Evolutionary conservation across 2,113 vertebrate genomes (phyloP).

Genomic region (Actenoides hombroni): DNA sequence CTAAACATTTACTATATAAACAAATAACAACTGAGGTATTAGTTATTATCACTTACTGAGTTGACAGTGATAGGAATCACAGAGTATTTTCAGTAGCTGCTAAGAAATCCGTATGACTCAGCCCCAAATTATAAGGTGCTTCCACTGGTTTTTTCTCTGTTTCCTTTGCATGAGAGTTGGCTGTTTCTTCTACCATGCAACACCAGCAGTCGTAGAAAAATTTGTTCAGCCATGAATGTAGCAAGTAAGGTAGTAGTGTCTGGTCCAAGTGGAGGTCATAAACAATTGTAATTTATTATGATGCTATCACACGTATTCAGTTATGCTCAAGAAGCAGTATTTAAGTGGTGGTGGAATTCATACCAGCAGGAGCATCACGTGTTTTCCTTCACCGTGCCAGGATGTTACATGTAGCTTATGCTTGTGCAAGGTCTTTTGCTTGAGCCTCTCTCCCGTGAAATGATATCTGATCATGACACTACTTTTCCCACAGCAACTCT

Average conservation of each 20-base stretch:
- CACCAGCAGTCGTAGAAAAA: neutral
- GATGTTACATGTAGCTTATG: neutral
- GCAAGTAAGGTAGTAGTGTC: neutral
- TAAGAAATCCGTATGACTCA: neutral
- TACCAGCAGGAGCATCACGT: neutral
- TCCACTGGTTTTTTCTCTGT: neutral
- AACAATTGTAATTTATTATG: conserved; percentile 36
- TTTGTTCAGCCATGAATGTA: neutral
- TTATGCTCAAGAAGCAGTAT: conserved; percentile 7
- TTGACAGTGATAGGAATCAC: neutral
- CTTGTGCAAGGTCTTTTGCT: neutral
- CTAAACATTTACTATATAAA: conserved; percentile 1
- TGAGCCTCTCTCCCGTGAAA: neutral
- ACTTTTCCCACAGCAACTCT: neutral
- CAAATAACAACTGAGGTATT: conserved; percentile 8
- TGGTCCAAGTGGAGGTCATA: conserved; percentile 14
- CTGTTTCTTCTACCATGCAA: neutral
- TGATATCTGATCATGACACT: neutral
- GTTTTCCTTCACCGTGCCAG: neutral
- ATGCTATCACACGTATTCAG: neutral
- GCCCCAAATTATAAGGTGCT: neutral
- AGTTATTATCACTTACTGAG: neutral
- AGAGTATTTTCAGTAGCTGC: conserved; percentile 13
- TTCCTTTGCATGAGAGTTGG: neutral
- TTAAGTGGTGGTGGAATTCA: conserved; percentile 23